Conservation (phyloP, 1,140 invertebrate species). For the Bursaphelenchus mucronatus region DNA sequence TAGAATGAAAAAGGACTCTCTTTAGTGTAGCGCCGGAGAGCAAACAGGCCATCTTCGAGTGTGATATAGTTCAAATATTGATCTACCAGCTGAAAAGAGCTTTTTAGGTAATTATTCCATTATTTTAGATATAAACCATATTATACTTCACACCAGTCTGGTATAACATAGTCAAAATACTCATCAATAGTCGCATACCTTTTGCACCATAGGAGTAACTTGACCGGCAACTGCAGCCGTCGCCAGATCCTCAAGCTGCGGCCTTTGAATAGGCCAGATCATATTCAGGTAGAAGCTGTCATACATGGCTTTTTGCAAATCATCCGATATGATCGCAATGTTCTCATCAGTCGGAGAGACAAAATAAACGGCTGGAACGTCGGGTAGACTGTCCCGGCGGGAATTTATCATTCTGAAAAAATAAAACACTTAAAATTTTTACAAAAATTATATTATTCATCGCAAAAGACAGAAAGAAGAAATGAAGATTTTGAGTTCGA, state of each 20-base stretch:
- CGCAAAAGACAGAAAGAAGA: neutral
- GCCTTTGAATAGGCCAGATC: slow-evolving; percentile 86
- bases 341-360: slow-evolving; percentile 96
- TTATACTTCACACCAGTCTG: neutral
- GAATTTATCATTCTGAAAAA: slow-evolving; percentile 68
- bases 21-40: slow-evolving; percentile 65
- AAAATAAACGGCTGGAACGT: slow-evolving; percentile 97
- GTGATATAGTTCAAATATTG: slow-evolving; percentile 98
- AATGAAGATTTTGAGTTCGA: neutral
- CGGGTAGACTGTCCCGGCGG: slow-evolving; percentile 88
- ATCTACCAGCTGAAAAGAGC: slow-evolving; percentile 72
- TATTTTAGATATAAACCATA: neutral
- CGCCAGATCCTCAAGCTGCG: slow-evolving; percentile 91
- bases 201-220: slow-evolving; percentile 78
- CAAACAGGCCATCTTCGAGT: slow-evolving; percentile 94
- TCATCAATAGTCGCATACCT: slow-evolving; percentile 65
- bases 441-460: slow-evolving; percentile 16
- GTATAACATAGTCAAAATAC: slow-evolving; percentile 7
- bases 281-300: slow-evolving; percentile 96
- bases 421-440: slow-evolving; percentile 12
- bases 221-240: slow-evolving; percentile 77
- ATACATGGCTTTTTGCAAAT: slow-evolving; percentile 82
- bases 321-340: slow-evolving; percentile 75
- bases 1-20: slow-evolving; percentile 42
- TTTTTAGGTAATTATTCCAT: neutral